phyloP scores from a whole-genome alignment of 2,888 invertebrate genomes.

The Aphidoletes aphidimyza region DNA sequence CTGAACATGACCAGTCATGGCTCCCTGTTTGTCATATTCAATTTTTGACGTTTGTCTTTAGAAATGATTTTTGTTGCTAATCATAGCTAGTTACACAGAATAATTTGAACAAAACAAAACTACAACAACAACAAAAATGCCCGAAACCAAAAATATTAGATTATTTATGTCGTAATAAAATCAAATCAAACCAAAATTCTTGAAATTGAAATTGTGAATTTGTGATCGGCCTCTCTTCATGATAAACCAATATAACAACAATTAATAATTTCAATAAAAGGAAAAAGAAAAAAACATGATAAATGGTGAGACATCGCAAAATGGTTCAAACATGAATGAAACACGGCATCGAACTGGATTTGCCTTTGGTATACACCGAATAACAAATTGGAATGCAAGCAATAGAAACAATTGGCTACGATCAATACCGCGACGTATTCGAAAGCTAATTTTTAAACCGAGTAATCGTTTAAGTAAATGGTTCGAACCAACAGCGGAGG shows the following conservation, averaged over 20 bases:
- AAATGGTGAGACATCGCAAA: background rate
- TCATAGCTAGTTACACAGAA: background rate
- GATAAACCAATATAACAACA: too few relatives aligned
- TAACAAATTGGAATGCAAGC: background rate
- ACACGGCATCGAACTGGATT: background rate
- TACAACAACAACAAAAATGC: too few relatives aligned
- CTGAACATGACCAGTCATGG: background rate
- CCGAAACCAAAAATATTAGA: too few relatives aligned
- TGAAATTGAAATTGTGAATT: too few relatives aligned
- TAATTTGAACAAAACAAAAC: too few relatives aligned
- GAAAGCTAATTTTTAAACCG: slow-evolving; percentile 5
- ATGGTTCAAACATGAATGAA: background rate
- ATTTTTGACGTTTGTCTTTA: slow-evolving; percentile 5
- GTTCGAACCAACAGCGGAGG: background rate
- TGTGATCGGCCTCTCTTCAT: too few relatives aligned
- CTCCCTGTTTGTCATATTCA: background rate
- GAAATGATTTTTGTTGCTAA: background rate
- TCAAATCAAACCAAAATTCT: too few relatives aligned
- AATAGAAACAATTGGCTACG: background rate
- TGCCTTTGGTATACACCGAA: background rate
- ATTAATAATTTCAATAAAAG: too few relatives aligned
- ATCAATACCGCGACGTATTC: slow-evolving; percentile 3
- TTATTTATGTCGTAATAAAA: too few relatives aligned
- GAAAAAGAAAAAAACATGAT: background rate
- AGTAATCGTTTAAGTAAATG: background rate